phyloP scores from a whole-genome alignment of 2,113 vertebrate species.

The Pavo muticus region DNA sequence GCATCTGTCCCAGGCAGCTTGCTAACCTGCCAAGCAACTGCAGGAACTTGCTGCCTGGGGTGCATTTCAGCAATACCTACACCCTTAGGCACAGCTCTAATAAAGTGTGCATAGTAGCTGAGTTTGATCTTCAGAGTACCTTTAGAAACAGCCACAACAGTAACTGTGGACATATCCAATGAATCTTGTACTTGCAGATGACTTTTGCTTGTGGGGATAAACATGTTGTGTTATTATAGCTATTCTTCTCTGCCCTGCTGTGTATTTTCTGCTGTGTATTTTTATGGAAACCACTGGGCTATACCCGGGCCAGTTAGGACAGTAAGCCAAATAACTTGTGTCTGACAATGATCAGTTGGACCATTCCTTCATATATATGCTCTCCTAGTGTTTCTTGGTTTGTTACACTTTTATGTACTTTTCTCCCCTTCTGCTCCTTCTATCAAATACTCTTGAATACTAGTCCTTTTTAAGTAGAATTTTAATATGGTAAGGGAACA shows the following conservation, averaged over 20 bases:
- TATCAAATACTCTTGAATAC: background rate
- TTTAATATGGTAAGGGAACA: background rate
- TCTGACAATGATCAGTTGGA: background rate
- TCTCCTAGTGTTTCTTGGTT: background rate
- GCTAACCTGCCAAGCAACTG: background rate
- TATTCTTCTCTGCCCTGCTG: background rate
- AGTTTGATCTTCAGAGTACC: background rate
- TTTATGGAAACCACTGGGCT: background rate
- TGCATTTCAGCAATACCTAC: background rate
- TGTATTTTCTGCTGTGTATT: background rate
- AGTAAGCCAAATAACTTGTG: background rate
- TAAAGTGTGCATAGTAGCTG: accelerated
- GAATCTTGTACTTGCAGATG: background rate
- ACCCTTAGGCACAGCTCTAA: background rate
- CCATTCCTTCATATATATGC: background rate
- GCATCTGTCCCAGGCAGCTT: slow-evolving; percentile 17
- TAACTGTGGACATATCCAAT: background rate
- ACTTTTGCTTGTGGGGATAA: slow-evolving; percentile 2
- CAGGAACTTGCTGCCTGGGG: background rate
- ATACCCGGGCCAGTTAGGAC: background rate
- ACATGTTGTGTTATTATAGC: background rate
- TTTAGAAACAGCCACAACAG: background rate
- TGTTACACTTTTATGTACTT: background rate
- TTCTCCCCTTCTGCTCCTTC: accelerated
- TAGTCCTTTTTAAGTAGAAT: background rate